phyloP scores from a whole-genome alignment of 2,888 invertebrate species.

The Holacanthella duospinosa region DNA sequence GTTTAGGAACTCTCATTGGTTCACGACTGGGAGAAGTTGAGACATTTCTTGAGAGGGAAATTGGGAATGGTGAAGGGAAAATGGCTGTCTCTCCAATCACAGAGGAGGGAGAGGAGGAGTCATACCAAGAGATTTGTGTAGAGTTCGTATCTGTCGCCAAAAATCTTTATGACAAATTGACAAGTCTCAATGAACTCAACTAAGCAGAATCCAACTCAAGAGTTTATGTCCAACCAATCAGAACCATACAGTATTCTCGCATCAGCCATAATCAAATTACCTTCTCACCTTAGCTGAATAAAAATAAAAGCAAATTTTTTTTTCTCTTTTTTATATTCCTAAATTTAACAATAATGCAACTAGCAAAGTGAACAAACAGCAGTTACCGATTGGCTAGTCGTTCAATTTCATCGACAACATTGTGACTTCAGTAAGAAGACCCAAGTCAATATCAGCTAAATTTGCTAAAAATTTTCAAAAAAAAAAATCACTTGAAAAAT shows the following conservation, averaged over 20 bases:
- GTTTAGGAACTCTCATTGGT: background rate
- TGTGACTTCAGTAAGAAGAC: slow-evolving; percentile 72
- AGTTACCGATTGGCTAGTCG: no score
- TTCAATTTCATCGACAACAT: slow-evolving; percentile 51
- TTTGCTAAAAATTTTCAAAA: no score
- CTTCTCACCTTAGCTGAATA: no score
- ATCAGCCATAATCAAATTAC: no score
- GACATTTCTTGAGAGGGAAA: background rate
- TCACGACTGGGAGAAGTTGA: background rate
- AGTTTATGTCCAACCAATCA: no score
- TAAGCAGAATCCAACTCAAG: no score
- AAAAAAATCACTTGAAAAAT: no score
- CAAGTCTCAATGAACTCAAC: background rate
- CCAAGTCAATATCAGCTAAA: slow-evolving; percentile 72
- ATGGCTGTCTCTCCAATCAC: background rate
- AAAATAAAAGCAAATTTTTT: no score
- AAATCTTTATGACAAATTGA: slow-evolving; percentile 5
- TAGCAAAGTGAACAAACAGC: no score
- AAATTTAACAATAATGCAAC: no score
- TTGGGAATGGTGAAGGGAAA: background rate
- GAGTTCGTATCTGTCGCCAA: slow-evolving; percentile 6
- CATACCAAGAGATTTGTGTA: background rate
- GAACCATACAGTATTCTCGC: no score
- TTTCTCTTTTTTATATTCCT: no score
- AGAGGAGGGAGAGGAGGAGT: background rate